phyloP scores from a whole-genome alignment of 1,140 invertebrate genomes.

The Holotrichia oblita region DNA sequence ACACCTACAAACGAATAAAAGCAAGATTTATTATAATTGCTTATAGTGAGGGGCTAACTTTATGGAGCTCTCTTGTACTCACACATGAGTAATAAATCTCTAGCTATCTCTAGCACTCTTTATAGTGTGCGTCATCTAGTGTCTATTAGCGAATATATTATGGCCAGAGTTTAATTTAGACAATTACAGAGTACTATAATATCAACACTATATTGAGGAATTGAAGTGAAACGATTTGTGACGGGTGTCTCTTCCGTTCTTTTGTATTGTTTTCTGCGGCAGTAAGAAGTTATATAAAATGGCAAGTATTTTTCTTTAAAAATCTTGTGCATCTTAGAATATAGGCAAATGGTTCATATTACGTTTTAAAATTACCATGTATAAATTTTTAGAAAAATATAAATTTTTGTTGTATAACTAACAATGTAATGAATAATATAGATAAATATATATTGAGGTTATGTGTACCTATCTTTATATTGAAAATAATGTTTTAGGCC shows the following conservation, averaged over 20 bases:
- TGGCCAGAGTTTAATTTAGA: no score
- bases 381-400: neutral
- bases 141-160: no score
- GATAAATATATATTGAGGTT: neutral
- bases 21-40: no score
- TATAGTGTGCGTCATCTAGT: no score
- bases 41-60: no score
- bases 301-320: neutral
- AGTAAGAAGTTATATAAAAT: neutral
- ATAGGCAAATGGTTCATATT: neutral
- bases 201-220: neutral
- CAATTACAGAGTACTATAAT: neutral
- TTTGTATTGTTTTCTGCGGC: neutral
- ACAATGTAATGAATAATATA: no score
- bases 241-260: neutral
- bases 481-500: slow-evolving; percentile 78
- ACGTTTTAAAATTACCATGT: neutral
- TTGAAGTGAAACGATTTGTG: no score
- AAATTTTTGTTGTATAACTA: neutral
- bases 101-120: no score
- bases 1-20: no score
- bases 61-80: no score
- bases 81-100: no score
- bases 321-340: neutral
- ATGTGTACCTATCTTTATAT: neutral